These are phyloP conservation scores for Portunus trituberculatus DNA, from an alignment of 1,140 invertebrate species.

Conservation along the genomic window DNA sequence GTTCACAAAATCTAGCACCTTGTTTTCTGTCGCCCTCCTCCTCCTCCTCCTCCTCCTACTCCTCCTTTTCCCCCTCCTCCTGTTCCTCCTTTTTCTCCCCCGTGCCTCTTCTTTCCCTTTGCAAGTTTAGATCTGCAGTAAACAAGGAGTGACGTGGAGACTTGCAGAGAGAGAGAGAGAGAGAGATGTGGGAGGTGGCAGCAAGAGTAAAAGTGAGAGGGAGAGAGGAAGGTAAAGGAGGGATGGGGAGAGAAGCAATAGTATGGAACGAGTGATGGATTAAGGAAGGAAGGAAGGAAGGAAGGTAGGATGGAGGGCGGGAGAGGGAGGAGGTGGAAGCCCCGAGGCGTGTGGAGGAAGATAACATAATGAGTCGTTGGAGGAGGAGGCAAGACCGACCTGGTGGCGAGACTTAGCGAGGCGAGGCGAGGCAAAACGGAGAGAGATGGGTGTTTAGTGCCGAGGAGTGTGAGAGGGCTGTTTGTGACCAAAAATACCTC, in stretches of 20 bases:
- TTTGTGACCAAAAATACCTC: neutral
- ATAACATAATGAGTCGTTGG: neutral
- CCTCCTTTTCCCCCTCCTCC: neutral
- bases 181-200: neutral
- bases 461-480: too few relatives aligned
- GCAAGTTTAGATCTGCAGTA: too few relatives aligned
- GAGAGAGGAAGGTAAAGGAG: constrained; percentile 15
- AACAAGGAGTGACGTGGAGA: neutral
- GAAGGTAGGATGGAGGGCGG: neutral
- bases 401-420: neutral
- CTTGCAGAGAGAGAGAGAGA: neutral
- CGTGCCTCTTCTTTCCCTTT: neutral
- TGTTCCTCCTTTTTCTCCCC: neutral
- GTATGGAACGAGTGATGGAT: too few relatives aligned
- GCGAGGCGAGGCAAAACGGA: neutral
- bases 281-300: too few relatives aligned
- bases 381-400: too few relatives aligned
- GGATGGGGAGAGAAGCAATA: constrained; percentile 23
- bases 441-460: neutral
- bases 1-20: neutral
- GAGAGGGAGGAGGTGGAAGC: neutral
- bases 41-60: neutral
- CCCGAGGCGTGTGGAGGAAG: neutral
- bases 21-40: neutral
- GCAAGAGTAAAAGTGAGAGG: neutral